Evolutionary conservation across 2,113 vertebrate genomes (phyloP).

Genomic region (Oncorhynchus kisutch): DNA sequence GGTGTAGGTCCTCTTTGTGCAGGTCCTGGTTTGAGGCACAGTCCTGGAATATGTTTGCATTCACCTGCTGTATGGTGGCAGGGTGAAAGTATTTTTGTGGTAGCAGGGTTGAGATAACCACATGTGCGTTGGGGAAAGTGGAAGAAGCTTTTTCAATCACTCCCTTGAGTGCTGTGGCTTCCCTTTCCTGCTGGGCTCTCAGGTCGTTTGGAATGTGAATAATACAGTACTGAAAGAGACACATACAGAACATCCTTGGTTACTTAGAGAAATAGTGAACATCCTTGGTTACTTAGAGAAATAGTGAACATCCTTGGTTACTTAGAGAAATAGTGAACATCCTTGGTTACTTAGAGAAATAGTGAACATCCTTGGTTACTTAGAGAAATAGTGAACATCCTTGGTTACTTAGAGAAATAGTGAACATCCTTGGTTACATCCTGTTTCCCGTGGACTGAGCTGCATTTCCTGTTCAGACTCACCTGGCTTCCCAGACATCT

Average conservation of each 20-base stretch:
- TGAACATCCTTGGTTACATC: slow-evolving; percentile 56
- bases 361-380: slow-evolving; percentile 49
- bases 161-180: no score
- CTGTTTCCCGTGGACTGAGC: slow-evolving; percentile 57
- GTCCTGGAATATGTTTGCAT: no score
- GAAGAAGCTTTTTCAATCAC: no score
- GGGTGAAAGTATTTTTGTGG: no score
- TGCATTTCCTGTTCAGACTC: slow-evolving; percentile 53
- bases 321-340: slow-evolving; percentile 21
- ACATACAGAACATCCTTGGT: slow-evolving; percentile 42
- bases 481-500: slow-evolving; percentile 44
- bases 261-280: slow-evolving; percentile 25
- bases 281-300: background rate
- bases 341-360: background rate
- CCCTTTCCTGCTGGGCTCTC: no score
- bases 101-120: no score
- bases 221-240: background rate
- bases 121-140: no score
- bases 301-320: slow-evolving; percentile 44
- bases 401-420: background rate
- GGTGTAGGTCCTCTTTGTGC: no score
- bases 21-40: no score
- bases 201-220: background rate
- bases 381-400: slow-evolving; percentile 15
- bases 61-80: no score